Percentiles rank a stretch among this genome's conserved stretches.
phyloP scores from a whole-genome alignment of 2,888 invertebrate genomes.

The Portevinia maculata region DNA sequence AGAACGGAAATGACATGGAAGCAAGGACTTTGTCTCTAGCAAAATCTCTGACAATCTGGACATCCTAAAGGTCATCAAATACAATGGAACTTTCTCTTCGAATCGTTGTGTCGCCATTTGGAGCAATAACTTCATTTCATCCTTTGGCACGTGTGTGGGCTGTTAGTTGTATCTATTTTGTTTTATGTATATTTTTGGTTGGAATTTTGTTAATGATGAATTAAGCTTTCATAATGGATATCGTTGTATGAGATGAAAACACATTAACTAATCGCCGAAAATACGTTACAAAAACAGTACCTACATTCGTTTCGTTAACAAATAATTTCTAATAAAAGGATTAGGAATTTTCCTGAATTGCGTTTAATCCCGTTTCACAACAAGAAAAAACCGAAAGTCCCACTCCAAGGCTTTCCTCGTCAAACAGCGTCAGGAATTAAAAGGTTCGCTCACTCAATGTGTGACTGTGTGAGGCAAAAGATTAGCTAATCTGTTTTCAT shows the following conservation, averaged over 20 bases:
- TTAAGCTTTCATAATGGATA: slow-evolving; percentile 32
- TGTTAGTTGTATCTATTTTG: neutral
- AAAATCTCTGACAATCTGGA: slow-evolving; percentile 16
- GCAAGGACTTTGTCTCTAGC: slow-evolving; percentile 15
- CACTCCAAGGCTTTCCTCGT: neutral
- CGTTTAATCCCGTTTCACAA: neutral
- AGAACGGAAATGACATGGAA: slow-evolving; percentile 27
- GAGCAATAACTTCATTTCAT: slow-evolving; percentile 8
- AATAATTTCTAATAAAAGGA: slow-evolving; percentile 25
- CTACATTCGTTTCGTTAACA: neutral
- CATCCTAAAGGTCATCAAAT: slow-evolving; percentile 11
- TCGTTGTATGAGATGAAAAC: slow-evolving; percentile 14
- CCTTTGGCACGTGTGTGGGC: neutral
- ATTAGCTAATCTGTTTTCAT: slow-evolving; percentile 69
- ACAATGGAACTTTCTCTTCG: neutral
- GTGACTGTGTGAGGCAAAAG: slow-evolving; percentile 31
- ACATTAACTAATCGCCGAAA: slow-evolving; percentile 21
- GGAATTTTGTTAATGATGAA: slow-evolving; percentile 34
- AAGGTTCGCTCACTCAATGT: slow-evolving; percentile 2
- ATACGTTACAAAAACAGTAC: neutral
- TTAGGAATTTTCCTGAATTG: slow-evolving; percentile 13
- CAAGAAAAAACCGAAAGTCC: neutral
- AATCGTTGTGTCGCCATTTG: slow-evolving; percentile 23
- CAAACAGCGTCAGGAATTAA: neutral
- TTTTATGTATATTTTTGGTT: neutral